Percentiles rank a stretch among this genome's conserved stretches.
Evolutionary conservation across 2,797 vertebrate species (phyloP).

Genomic region (Coilia nasus): DNA sequence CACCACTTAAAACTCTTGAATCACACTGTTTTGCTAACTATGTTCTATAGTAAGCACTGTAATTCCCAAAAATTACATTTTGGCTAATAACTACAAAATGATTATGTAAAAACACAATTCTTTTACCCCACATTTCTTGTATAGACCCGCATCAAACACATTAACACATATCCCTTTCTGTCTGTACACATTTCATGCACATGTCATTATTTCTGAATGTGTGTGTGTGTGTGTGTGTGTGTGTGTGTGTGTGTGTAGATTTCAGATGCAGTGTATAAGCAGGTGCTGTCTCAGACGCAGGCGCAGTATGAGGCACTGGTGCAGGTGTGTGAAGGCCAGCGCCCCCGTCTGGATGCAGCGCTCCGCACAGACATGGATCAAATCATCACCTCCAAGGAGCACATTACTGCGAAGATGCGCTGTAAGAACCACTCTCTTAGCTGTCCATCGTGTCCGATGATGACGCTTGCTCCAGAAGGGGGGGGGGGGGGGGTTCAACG

Average conservation of each 20-base stretch:
- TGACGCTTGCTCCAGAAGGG: too few relatives aligned
- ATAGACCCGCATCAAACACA: too few relatives aligned
- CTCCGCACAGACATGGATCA: conserved; percentile 97
- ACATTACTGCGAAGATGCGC: conserved; percentile 88
- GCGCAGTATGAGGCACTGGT: conserved; percentile 68
- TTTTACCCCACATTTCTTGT: neutral
- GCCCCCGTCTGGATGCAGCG: conserved; percentile 77
- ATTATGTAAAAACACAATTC: neutral
- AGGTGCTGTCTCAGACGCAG: conserved; percentile 83
- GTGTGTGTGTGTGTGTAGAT: conserved; percentile 73
- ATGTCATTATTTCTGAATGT: neutral
- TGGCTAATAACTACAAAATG: too few relatives aligned
- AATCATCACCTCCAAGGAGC: conserved; percentile 93
- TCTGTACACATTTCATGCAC: too few relatives aligned
- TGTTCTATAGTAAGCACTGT: too few relatives aligned
- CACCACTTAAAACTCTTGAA: too few relatives aligned
- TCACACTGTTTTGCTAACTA: too few relatives aligned
- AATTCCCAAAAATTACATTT: too few relatives aligned
- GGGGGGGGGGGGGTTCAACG: too few relatives aligned
- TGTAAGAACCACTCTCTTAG: conserved; percentile 68
- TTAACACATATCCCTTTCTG: too few relatives aligned
- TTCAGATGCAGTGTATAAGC: conserved; percentile 86
- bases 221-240: conserved; percentile 18
- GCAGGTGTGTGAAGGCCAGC: conserved; percentile 75
- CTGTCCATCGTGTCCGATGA: too few relatives aligned